A percentile compares a stretch with the other conserved stretches of the same genome.
Conservation (phyloP, 1,140 invertebrate genomes). For the Mylabris phalerata region DNA sequence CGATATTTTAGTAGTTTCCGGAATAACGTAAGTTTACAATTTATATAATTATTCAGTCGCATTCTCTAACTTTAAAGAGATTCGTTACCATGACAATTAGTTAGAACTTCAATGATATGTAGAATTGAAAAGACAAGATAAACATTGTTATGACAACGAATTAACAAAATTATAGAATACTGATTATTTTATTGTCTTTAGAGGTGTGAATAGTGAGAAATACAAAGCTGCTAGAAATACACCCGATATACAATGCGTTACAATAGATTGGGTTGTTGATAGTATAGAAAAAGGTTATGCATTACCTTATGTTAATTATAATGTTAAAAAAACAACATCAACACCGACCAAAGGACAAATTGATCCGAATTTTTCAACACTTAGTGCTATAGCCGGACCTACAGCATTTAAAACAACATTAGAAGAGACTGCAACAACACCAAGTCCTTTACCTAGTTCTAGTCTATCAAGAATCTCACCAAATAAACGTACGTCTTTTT, state of each 20-base stretch:
- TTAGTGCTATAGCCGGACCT: conserved; percentile 30
- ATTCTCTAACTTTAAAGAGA: conserved; percentile 15
- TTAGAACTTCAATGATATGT: too few relatives aligned
- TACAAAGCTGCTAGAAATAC: conserved; percentile 67
- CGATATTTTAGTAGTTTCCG: conserved; percentile 45
- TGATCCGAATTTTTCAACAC: conserved; percentile 37
- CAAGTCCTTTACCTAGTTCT: not conserved
- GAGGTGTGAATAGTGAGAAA: conserved; percentile 68
- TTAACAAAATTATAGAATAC: too few relatives aligned
- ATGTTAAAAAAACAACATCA: conserved; percentile 50
- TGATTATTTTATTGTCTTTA: too few relatives aligned
- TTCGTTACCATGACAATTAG: too few relatives aligned
- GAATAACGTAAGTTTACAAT: conserved; percentile 43
- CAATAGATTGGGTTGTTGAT: conserved; percentile 69
- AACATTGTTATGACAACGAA: too few relatives aligned
- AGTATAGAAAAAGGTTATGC: conserved; percentile 67
- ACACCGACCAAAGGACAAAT: conserved; percentile 48
- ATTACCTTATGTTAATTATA: conserved; percentile 59
- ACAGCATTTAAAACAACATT: conserved; percentile 1
- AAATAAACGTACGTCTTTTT: too few relatives aligned
- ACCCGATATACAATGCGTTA: conserved; percentile 64
- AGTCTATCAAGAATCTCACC: too few relatives aligned
- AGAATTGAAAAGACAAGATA: too few relatives aligned
- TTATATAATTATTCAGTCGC: conserved; percentile 9
- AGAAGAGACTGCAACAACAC: conserved; percentile 1